Base-by-base conservation (phyloP, 2,888 invertebrate genomes). In the Emmelina monodactyla region DNA sequence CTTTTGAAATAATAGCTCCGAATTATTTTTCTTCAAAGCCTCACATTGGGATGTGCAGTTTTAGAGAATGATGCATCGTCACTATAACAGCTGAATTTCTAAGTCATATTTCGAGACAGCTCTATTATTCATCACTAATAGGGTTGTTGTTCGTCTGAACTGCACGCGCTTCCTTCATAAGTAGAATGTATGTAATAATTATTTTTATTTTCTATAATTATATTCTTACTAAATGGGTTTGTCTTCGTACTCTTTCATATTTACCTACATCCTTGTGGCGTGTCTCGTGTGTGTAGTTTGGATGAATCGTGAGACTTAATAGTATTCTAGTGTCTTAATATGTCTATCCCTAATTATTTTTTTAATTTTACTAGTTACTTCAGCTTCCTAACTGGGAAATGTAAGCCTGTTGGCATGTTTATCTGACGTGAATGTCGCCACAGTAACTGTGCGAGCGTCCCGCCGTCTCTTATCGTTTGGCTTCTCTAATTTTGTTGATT, bases 41-140 rank as follows among this genome's bases (percentile, higher is more conserved):
- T 76, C 71, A 70, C 70, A 70, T 69, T 72, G 73, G 73, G 72
- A 76, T 73, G 66, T 76, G 73, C 75, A 69, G 72, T 78, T 73
- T 73, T 76, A 78, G 79, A 72, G 70, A 76, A 75, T 76, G 78
- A 69, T 78, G 79, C 79, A 78, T 78, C 72, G 73, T 78, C 71
- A 78, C 75, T 70, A 61, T 72, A 78, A 78, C 78, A 76, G 76
- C 78, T 75, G 78, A 76, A 69, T 64, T 70, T 75, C 73, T 70
- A 66, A 65, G 67, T 72, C 67, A 73, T 69, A 62, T 63, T 70
- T 62, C 67, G 67, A 69, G 76, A 76, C 79, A 78, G 79, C 79
- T 78, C 79, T 79, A 78, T 79, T 79, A 78, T 78, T 69, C 70
- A 75, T 73, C 64, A 78, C 76, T 76, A 76, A 75, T 73, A 65